Evolutionary conservation across 2,113 vertebrate genomes (phyloP).

Genomic region (Zosterops lateralis): DNA sequence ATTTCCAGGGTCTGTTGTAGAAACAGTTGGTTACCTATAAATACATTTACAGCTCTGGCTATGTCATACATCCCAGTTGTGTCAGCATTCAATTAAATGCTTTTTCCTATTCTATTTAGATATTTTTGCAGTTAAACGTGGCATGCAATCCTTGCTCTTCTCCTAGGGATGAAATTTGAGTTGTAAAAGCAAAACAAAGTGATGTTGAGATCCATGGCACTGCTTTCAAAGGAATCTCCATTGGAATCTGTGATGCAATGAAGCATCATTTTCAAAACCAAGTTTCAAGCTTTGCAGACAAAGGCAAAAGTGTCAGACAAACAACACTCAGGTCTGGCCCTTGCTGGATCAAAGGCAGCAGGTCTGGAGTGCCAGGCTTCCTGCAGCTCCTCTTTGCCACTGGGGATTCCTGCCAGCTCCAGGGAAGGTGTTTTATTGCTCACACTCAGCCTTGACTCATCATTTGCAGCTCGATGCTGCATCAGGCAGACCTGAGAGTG

Average conservation of each 20-base stretch:
- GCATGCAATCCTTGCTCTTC: neutral
- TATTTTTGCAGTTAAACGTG: neutral
- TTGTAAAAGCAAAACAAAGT: neutral
- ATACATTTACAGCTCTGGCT: neutral
- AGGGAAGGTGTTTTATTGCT: neutral
- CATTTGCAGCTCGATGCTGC: neutral
- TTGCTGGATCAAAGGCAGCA: neutral
- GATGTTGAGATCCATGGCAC: neutral
- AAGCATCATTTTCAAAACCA: neutral
- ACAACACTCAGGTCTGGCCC: neutral
- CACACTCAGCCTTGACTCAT: neutral
- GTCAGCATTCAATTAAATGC: neutral
- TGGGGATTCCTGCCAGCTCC: neutral
- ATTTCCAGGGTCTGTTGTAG: neutral
- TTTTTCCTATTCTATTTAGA: neutral
- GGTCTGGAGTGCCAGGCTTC: neutral
- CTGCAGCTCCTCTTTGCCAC: neutral
- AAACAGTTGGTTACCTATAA: neutral
- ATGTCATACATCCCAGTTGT: neutral
- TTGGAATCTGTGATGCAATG: rapidly evolving
- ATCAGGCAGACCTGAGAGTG: neutral
- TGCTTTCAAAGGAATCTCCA: neutral
- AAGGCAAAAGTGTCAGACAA: neutral
- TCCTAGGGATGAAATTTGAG: neutral
- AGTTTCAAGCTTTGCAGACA: neutral